These are phyloP conservation scores for Lepus europaeus DNA, from an alignment of 2,113 vertebrate genomes.

Conservation along the genomic window DNA sequence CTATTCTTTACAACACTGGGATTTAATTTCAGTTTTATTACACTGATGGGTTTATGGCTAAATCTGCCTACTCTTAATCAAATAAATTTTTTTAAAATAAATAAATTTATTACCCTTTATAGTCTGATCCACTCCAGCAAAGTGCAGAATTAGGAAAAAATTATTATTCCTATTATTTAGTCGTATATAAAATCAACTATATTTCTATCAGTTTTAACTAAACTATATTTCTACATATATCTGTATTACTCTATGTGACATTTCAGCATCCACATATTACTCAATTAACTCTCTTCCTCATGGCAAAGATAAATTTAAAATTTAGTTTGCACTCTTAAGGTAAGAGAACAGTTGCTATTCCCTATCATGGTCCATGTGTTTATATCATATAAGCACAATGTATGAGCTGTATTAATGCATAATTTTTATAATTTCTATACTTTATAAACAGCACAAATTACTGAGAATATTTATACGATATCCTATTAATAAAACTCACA, in stretches of 20 bases:
- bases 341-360: not conserved
- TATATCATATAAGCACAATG: not conserved
- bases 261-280: slow-evolving; percentile 20
- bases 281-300: slow-evolving; percentile 30
- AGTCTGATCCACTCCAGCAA: slow-evolving; percentile 10
- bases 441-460: not conserved
- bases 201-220: not conserved
- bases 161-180: slow-evolving; percentile 14
- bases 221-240: not conserved
- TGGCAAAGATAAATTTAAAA: not conserved
- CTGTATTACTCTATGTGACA: not conserved
- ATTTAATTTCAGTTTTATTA: slow-evolving; percentile 63
- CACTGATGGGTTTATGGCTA: not conserved
- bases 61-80: slow-evolving; percentile 48
- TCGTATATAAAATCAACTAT: not conserved
- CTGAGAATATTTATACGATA: not conserved
- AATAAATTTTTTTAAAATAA: slow-evolving; percentile 47
- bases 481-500: not conserved
- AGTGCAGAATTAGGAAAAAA: not conserved
- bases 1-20: slow-evolving; percentile 1
- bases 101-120: slow-evolving; percentile 46
- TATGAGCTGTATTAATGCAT: not conserved
- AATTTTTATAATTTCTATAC: not conserved
- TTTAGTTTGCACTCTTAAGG: slow-evolving; percentile 24
- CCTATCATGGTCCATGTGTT: not conserved